phyloP scores from a whole-genome alignment of 2,888 invertebrate species.

The Choreutis nemorana region DNA sequence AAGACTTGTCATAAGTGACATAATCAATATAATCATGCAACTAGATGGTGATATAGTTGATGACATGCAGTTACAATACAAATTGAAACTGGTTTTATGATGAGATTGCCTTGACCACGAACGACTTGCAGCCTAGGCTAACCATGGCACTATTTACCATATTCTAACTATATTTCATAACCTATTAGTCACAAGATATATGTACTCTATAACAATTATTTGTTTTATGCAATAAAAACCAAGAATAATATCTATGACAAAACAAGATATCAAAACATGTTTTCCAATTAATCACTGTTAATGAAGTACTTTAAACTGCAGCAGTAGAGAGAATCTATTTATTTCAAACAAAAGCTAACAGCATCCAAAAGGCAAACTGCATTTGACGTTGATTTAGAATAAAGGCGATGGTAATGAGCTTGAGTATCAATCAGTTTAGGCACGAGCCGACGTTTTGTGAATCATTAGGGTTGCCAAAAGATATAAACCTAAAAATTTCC shows the following conservation, averaged over 20 bases:
- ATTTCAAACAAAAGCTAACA: too few relatives aligned
- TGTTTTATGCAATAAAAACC: too few relatives aligned
- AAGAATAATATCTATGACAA: too few relatives aligned
- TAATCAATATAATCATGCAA: conserved; percentile 1
- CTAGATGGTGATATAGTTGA: neutral
- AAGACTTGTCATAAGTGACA: neutral
- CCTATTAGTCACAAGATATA: too few relatives aligned
- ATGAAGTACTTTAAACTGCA: too few relatives aligned
- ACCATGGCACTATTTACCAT: conserved; percentile 51
- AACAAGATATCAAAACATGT: too few relatives aligned
- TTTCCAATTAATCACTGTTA: too few relatives aligned
- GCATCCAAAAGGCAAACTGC: too few relatives aligned
- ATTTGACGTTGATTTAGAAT: conserved; percentile 15
- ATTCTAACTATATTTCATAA: too few relatives aligned
- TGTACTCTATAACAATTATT: too few relatives aligned
- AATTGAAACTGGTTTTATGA: conserved; percentile 24
- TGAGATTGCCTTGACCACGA: conserved; percentile 53
- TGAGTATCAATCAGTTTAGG: conserved; percentile 33
- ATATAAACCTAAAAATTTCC: too few relatives aligned
- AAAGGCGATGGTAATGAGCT: conserved; percentile 28
- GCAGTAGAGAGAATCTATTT: too few relatives aligned
- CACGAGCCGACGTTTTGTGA: conserved; percentile 30
- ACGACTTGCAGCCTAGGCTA: conserved; percentile 22
- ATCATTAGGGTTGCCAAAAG: conserved; percentile 15
- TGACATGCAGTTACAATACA: neutral